Base-by-base conservation (phyloP, 2,888 invertebrate species). In the Cryptops parisi region DNA sequence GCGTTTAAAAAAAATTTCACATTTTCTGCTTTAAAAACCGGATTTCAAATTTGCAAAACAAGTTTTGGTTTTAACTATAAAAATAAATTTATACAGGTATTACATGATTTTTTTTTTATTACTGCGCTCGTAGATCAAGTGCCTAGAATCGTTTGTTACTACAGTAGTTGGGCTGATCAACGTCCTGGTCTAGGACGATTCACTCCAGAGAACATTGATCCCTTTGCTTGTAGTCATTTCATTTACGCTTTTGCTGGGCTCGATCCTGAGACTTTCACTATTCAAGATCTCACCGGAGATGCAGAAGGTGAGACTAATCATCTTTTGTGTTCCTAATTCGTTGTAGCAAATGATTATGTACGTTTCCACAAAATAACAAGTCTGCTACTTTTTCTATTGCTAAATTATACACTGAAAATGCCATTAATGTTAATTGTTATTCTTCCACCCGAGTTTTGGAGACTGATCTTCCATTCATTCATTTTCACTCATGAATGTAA, bases 181-280 rank as follows among this genome's bases (percentile, higher is more conserved):
- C 45, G 57, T n/a, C 54, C 56, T 3, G 55, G 51, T 3, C 6
- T 40, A 19, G 52, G 55, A 1, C 19, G 27, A 19, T 57, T 53
- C 41, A 47, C 17, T 15, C 47, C 40, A 1, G 43, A 44, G n/a
- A 44, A 53, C 44, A 47, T 57, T 21, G 53, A 57, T 38, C 55
- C 57, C 4, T 53, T 55, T n/a, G 38, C 52, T 21, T 57, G 57
- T 27, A 57, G 52, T 9, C 57, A 57, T 26, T 48, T 55, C 2
- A 51, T 55, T 23, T 57, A 57, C 44, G 54, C 57, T 22, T 57
- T 55, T 50, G 57, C 57, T 17, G 45, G 39, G 23, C 41, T 57
- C 1, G 50, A 53, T 25, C 39, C 50, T 15, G 46, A 44, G 5
- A 52, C 54, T 3, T 57, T 46, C 39, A 57, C 57, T 21, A 41